Evolutionary conservation across 2,113 vertebrate species (phyloP), one percentile per base, ranked within the genome.

Genomic region (Phoxinus phoxinus): DNA sequence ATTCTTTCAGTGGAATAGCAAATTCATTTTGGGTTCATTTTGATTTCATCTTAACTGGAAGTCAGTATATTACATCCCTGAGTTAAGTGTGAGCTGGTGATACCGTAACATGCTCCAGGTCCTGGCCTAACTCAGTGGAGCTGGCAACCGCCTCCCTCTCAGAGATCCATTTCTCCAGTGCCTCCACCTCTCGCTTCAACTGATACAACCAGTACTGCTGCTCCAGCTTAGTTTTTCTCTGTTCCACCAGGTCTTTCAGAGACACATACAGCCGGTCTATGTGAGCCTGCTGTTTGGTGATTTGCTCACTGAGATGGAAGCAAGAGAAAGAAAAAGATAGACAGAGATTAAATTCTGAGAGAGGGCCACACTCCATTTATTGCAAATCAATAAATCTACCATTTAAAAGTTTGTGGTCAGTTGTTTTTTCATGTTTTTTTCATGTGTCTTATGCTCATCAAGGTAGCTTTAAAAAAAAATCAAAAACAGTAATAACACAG

Each of bases 81-180:
- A 74, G n/a, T 73, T 46, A n/a, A 25, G 21, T 11, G 27, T 37
- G 3, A 56, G 61, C 13, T 51, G 78, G 48, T 80, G 48, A 71
- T 93, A 99, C 97, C 59, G 96, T 97, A 87, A 99, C 97, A 0
- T 99, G 97, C 89, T 98, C 97, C 0, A 97, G 97, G 93, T 99
- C 96, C 72, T 97, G 96, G 21, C 98, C 98, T 75, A 99, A 94
- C 73, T 99, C 98, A 0, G 97, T 97, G 11, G 98, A 98, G 77
- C 96, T 97, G 0, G 98, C 97, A 87, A 99, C 96, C 35, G 96
- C 93, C 88, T 99, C 98, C 0, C 96, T 92, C 89, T 97, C 97
- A 0, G 97, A 95, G 91, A 99, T 97, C 98, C 98, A 99, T 89
- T 97, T 98, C 89, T 99, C 97, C 61, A 99, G 92, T 89, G 97